A percentile compares a stretch with the other conserved stretches of the same genome.
Evolutionary conservation across 2,888 invertebrate species (phyloP).

Genomic region (Agonopterix subpropinquella): DNA sequence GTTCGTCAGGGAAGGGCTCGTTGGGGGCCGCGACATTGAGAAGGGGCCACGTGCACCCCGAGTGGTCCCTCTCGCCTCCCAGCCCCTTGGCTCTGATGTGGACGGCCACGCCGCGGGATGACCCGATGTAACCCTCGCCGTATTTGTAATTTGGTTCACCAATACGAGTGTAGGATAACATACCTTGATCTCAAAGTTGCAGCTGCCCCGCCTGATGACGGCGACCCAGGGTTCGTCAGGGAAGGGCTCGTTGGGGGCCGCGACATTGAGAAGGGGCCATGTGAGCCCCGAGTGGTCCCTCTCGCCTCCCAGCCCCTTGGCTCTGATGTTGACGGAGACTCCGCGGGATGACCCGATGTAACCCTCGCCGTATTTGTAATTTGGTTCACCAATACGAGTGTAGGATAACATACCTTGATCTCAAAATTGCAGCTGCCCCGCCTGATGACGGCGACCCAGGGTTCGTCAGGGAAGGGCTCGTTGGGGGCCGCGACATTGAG

Average conservation of each 20-base stretch:
- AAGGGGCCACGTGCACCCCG: conserved; percentile 78
- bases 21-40: conserved; percentile 66
- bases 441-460: conserved; percentile 89
- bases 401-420: conserved; percentile 75
- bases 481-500: conserved; percentile 66
- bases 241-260: conserved; percentile 59
- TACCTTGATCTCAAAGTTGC: too few species aligned
- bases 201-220: too few species aligned
- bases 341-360: conserved; percentile 75
- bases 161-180: too few species aligned
- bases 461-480: conserved; percentile 68
- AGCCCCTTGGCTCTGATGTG: conserved; percentile 78
- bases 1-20: conserved; percentile 68
- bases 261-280: conserved; percentile 72
- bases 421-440: conserved; percentile 89
- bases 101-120: conserved; percentile 80
- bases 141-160: too few species aligned
- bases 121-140: conserved; percentile 80
- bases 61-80: conserved; percentile 71
- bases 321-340: conserved; percentile 81
- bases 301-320: conserved; percentile 60
- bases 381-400: too few species aligned
- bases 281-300: conserved; percentile 79
- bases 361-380: too few species aligned
- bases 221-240: conserved; percentile 42